Evolutionary conservation across 92 coral and sea anemone species (phyloP).

Genomic region (Zoanthus gigantus): DNA sequence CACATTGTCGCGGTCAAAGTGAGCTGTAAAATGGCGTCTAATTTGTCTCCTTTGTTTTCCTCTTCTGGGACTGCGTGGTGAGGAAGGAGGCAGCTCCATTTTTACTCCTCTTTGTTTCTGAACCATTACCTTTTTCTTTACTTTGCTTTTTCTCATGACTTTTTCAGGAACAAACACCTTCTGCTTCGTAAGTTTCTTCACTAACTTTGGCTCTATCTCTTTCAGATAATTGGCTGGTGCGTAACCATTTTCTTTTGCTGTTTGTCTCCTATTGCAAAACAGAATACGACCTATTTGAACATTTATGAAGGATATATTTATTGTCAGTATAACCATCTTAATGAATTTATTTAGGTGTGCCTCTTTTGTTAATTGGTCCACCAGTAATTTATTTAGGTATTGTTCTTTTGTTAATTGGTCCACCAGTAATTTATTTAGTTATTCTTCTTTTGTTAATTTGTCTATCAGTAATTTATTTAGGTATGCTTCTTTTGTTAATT

Average conservation of each 20-base stretch:
- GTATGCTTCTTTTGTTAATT: too few relatives aligned
- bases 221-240: constrained; percentile 96
- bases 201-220: constrained; percentile 88
- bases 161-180: constrained; percentile 86
- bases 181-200: constrained; percentile 84
- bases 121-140: constrained; percentile 84
- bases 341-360: too few relatives aligned
- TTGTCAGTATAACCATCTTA: too few relatives aligned
- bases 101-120: constrained; percentile 74
- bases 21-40: constrained; percentile 95
- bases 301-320: not conserved
- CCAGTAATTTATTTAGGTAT: too few relatives aligned
- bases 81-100: constrained; percentile 44
- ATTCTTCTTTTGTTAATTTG: too few relatives aligned
- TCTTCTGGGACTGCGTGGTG: constrained; percentile 55
- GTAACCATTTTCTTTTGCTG: constrained; percentile 87
- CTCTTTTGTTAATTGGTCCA: too few relatives aligned
- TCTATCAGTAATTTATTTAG: too few relatives aligned
- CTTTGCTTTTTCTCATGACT: constrained; percentile 80
- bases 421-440: too few relatives aligned
- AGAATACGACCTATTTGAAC: not conserved
- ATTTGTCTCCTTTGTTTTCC: constrained; percentile 84
- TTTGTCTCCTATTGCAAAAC: constrained; percentile 71
- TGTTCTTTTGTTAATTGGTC: too few relatives aligned
- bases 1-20: constrained; percentile 97